Evolutionary conservation across 2,888 invertebrate genomes (phyloP).

Genomic region (Drosophila antonietae): DNA sequence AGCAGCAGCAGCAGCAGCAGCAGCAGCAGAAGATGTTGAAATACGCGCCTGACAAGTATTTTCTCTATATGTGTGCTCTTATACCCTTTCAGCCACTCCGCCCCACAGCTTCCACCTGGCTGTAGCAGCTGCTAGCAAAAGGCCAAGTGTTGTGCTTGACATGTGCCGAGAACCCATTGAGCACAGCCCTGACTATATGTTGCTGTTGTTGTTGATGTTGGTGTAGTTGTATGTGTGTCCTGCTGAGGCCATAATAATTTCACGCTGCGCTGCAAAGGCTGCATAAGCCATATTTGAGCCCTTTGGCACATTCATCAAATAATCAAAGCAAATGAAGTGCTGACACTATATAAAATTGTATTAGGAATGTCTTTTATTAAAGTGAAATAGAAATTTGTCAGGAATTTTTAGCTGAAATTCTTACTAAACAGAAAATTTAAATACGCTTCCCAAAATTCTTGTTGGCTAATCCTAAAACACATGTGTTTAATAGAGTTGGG

Average conservation of each 20-base stretch:
- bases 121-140: slow-evolving; percentile 68
- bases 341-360: slow-evolving; percentile 15
- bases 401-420: no score
- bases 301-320: slow-evolving; percentile 12
- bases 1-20: background rate
- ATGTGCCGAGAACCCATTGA: slow-evolving; percentile 57
- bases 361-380: slow-evolving; percentile 1
- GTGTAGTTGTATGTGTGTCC: slow-evolving; percentile 20
- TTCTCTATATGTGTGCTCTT: slow-evolving; percentile 22
- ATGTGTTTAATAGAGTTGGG: no score
- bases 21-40: slow-evolving; percentile 37
- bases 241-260: slow-evolving; percentile 65
- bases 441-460: background rate
- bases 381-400: background rate
- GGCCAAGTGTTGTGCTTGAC: slow-evolving; percentile 77
- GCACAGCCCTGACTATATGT: slow-evolving; percentile 41
- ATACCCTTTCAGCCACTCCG: background rate
- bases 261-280: slow-evolving; percentile 53
- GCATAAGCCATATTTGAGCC: slow-evolving; percentile 9
- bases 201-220: background rate
- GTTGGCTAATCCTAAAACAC: background rate
- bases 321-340: slow-evolving; percentile 28
- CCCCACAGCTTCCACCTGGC: slow-evolving; percentile 50
- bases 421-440: background rate
- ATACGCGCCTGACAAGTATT: slow-evolving; percentile 39